These are phyloP conservation scores for Cepaea nemoralis DNA, from an alignment of 1,140 invertebrate species.

Conservation along the genomic window DNA sequence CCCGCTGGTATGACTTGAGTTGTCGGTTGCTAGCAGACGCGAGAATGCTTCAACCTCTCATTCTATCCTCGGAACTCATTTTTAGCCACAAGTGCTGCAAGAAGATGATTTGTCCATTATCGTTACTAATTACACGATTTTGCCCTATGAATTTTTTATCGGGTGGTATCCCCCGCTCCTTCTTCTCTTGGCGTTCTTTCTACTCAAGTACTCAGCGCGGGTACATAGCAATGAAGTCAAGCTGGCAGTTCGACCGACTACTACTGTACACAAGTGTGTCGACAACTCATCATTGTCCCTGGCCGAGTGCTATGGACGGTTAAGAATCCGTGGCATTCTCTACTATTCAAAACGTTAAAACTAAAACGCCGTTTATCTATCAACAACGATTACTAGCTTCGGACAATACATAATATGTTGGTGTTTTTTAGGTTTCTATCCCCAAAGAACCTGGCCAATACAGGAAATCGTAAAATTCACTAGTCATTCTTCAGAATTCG, in stretches of 20 bases:
- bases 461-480: background rate
- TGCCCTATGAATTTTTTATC: slow-evolving; percentile 14
- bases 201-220: background rate
- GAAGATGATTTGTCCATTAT: slow-evolving; percentile 18
- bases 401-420: background rate
- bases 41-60: background rate
- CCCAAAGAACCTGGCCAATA: background rate
- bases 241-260: background rate
- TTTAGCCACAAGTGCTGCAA: slow-evolving; percentile 1
- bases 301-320: background rate
- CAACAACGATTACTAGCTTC: background rate
- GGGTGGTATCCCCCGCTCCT: background rate
- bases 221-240: slow-evolving; percentile 1
- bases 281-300: background rate
- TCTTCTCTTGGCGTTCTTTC: background rate
- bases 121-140: slow-evolving; percentile 18
- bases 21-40: background rate
- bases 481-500: background rate
- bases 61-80: slow-evolving; percentile 7
- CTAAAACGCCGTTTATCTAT: background rate
- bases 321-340: background rate
- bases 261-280: background rate
- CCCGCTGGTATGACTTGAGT: slow-evolving; percentile 1
- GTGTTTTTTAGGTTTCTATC: background rate
- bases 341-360: background rate